phyloP scores from a whole-genome alignment of 2,113 vertebrate genomes.

The Saccopteryx bilineata region DNA sequence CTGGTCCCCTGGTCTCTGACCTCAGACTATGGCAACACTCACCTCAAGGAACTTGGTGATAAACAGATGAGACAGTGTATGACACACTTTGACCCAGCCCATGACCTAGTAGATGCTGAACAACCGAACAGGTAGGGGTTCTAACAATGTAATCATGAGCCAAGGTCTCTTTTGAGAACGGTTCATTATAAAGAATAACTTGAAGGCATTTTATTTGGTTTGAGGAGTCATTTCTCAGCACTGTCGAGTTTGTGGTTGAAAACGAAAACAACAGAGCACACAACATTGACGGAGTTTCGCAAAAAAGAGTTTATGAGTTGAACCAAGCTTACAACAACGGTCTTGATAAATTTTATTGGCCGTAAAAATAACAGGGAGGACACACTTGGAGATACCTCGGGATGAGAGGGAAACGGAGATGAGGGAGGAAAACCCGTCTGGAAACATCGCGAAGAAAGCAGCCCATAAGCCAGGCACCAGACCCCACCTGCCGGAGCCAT shows the following conservation, averaged over 20 bases:
- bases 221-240: background rate
- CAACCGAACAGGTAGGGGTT: fast-evolving
- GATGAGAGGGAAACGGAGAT: too few species aligned
- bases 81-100: fast-evolving
- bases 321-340: background rate
- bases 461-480: fast-evolving
- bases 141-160: too few species aligned
- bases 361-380: fast-evolving
- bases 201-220: background rate
- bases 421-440: fast-evolving
- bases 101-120: fast-evolving
- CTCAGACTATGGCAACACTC: fast-evolving
- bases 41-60: background rate
- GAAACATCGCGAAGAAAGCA: background rate
- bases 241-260: background rate
- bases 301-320: background rate
- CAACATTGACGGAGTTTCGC: background rate
- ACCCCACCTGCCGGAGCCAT: background rate
- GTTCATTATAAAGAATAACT: background rate
- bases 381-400: fast-evolving
- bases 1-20: fast-evolving
- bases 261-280: background rate
- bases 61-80: fast-evolving
- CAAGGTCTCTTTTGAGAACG: background rate
- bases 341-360: fast-evolving